These are phyloP conservation scores for Neostethus bicornis DNA, from an alignment of 2,797 vertebrate genomes.

Conservation along the genomic window DNA sequence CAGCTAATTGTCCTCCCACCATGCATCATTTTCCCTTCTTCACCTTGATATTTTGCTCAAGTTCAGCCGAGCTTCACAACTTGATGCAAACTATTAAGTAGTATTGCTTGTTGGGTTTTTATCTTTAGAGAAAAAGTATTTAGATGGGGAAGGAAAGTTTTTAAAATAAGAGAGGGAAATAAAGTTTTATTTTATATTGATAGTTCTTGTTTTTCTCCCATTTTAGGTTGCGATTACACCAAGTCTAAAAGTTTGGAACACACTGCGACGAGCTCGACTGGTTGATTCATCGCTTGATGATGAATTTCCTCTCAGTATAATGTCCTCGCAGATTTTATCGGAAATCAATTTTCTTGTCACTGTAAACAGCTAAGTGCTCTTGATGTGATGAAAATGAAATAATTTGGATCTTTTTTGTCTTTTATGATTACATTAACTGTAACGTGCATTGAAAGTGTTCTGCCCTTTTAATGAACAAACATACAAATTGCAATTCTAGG, in stretches of 20 bases:
- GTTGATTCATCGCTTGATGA: slow-evolving; percentile 42
- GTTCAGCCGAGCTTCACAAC: slow-evolving; percentile 15
- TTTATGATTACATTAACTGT: not conserved
- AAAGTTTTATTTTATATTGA: not conserved
- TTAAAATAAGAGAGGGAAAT: too few relatives aligned
- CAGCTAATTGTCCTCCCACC: slow-evolving; percentile 68
- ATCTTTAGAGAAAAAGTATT: too few relatives aligned
- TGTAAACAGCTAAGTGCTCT: slow-evolving; percentile 34
- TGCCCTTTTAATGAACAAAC: slow-evolving; percentile 5
- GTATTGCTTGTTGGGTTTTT: slow-evolving; percentile 1
- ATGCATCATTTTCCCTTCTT: slow-evolving; percentile 32
- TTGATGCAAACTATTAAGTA: not conserved
- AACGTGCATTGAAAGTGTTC: slow-evolving; percentile 4
- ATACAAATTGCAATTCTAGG: slow-evolving; percentile 11
- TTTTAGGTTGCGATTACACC: slow-evolving; percentile 48
- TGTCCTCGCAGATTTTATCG: slow-evolving; percentile 29
- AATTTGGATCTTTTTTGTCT: slow-evolving; percentile 3
- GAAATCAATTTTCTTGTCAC: slow-evolving; percentile 43
- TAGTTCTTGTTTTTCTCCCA: slow-evolving; percentile 1
- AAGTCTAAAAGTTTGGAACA: slow-evolving; percentile 28
- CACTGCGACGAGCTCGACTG: slow-evolving; percentile 35
- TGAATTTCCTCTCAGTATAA: slow-evolving; percentile 28
- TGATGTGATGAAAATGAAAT: slow-evolving; percentile 34
- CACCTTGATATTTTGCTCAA: slow-evolving; percentile 31
- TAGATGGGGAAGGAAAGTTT: not conserved